Base-by-base conservation (phyloP, 2,888 invertebrate genomes). In the Cephus runcator region DNA sequence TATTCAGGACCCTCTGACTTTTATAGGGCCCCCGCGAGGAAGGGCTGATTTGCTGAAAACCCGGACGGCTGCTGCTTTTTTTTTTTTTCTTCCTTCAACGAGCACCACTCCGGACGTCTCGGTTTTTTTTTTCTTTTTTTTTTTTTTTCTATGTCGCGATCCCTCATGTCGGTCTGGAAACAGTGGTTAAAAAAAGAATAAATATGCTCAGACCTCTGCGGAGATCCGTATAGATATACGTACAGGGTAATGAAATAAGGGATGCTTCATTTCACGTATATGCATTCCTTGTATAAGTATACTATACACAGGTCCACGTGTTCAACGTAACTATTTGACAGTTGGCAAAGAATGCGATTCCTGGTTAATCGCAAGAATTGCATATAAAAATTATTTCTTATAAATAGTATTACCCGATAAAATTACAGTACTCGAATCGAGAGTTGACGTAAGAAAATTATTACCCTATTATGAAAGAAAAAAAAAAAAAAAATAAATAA, bases 1-100 rank as follows among this genome's bases (percentile, higher is more conserved):
- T 89, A 90, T 90, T 90, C 86, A 90, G 77, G 77, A 85, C 83
- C 77, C 77, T 82, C 82, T 81, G 86, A 86, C 86, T 87, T 89
- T 87, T 87, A 86, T 85, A 84, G 84, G 82, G 79, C 83, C 82
- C 79, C 79, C 82, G 83, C 76, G 79, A 75, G 75, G 82, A 81
- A 75, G 81, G 79, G 77, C 77, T 78, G 79, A 81, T 80, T 85
- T 71, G 71, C 31, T 71, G 71, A 71, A 71, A 71, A 71, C 31
- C 34, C 12, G 71, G 33, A 71, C 33, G 33, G 34, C 71, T 71
- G 36, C 1, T 1, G 23, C 6, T 23, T 23, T 56, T 40, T 40
- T 23, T 40, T 40, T 23, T 23, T 56, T 40, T 40, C 6, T 40
- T 40, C 40, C 23, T 40, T 15, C 15, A 40, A 40, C 40, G 40